Evolutionary conservation across 2,888 invertebrate species (phyloP).

Genomic region (Melanostoma mellinum): DNA sequence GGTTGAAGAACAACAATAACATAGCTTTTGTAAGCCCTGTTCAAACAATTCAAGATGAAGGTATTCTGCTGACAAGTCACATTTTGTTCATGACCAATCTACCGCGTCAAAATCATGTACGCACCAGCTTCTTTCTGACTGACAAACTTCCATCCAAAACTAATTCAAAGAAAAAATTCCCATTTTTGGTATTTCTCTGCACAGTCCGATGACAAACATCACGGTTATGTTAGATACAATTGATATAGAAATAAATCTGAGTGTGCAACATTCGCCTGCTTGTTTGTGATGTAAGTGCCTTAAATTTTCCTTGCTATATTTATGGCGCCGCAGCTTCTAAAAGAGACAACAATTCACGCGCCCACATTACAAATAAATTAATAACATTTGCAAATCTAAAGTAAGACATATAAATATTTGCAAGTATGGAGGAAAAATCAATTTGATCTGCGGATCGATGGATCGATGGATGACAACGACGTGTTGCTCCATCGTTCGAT

Average conservation of each 20-base stretch:
- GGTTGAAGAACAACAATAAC: no score
- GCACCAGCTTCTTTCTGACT: neutral
- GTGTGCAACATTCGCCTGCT: slow-evolving; percentile 7
- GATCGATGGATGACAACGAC: neutral
- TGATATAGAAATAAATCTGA: slow-evolving; percentile 25
- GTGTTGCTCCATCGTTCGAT: slow-evolving; percentile 24
- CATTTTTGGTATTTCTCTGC: slow-evolving; percentile 56
- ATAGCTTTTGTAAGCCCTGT: no score
- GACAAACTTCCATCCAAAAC: slow-evolving; percentile 37
- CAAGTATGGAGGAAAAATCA: slow-evolving; percentile 35
- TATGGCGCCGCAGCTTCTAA: slow-evolving; percentile 69
- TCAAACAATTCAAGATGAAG: no score
- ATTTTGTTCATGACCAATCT: neutral
- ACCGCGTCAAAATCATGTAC: slow-evolving; percentile 34
- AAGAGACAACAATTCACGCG: slow-evolving; percentile 69
- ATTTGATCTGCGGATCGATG: slow-evolving; percentile 33
- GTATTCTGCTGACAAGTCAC: no score
- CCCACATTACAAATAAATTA: slow-evolving; percentile 71
- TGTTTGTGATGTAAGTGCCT: slow-evolving; percentile 41
- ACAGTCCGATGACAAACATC: slow-evolving; percentile 11
- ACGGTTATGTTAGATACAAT: slow-evolving; percentile 31
- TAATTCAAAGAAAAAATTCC: slow-evolving; percentile 61
- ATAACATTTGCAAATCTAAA: slow-evolving; percentile 41
- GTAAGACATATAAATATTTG: neutral
- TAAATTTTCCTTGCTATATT: slow-evolving; percentile 50